Evolutionary conservation across 1,140 invertebrate genomes (phyloP).

Genomic region (Papilio machaon): DNA sequence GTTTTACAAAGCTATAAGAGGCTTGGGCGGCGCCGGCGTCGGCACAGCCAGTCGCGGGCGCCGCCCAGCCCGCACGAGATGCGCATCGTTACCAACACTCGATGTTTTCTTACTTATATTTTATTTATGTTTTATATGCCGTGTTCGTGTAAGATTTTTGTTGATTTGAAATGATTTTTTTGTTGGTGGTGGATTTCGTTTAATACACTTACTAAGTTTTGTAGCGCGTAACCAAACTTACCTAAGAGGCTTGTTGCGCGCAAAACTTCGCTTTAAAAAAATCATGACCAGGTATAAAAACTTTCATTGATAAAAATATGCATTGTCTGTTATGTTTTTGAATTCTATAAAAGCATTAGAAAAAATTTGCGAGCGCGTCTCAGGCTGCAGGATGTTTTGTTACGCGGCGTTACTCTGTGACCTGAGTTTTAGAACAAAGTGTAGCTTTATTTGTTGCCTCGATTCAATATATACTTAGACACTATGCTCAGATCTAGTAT

Average conservation of each 20-base stretch:
- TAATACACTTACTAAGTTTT: conserved; percentile 77
- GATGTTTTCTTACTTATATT: conserved; percentile 73
- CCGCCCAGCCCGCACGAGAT: conserved; percentile 72
- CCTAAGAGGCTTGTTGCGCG: conserved; percentile 52
- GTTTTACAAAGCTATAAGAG: conserved; percentile 77
- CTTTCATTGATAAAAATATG: neutral
- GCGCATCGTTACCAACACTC: conserved; percentile 79
- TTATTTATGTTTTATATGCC: conserved; percentile 77
- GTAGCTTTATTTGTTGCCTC: conserved; percentile 34
- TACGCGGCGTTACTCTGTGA: conserved; percentile 26
- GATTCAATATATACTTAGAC: conserved; percentile 1
- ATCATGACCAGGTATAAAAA: neutral
- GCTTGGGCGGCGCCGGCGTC: conserved; percentile 75
- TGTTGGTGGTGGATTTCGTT: conserved; percentile 82
- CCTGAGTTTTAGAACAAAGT: conserved; percentile 26
- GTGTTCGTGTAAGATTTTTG: conserved; percentile 81
- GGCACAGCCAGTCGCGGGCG: conserved; percentile 57
- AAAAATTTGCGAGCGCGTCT: conserved; percentile 17
- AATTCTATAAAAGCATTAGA: neutral
- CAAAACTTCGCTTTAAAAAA: conserved; percentile 26
- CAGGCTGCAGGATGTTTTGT: conserved; percentile 33
- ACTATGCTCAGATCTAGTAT: conserved; percentile 23
- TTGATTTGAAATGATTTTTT: conserved; percentile 79
- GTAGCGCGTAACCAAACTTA: conserved; percentile 56
- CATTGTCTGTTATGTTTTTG: neutral